Percentiles rank a stretch among this genome's conserved stretches.
Conservation (phyloP, 1,140 invertebrate species). For the Potamilus streckersoni region DNA sequence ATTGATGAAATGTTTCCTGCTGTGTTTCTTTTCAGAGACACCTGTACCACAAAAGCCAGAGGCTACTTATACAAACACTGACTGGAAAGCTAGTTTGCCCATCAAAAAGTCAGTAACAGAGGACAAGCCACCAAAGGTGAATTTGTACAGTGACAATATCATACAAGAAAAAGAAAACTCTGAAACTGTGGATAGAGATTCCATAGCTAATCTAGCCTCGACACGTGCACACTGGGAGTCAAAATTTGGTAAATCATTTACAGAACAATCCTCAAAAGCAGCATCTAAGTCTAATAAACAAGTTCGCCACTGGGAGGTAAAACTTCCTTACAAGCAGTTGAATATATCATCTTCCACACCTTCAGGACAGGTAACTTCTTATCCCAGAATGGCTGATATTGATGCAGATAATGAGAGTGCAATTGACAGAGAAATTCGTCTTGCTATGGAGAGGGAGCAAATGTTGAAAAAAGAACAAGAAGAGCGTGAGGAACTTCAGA, state of each 20-base stretch:
- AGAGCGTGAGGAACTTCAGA: slow-evolving; percentile 36
- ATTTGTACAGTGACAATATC: slow-evolving; percentile 59
- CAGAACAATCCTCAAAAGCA: slow-evolving; percentile 6
- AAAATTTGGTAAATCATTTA: slow-evolving; percentile 30
- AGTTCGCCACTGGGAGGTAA: slow-evolving; percentile 57
- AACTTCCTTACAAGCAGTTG: slow-evolving; percentile 32
- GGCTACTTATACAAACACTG: not conserved
- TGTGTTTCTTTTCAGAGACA: not conserved
- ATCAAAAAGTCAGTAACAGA: slow-evolving; percentile 11
- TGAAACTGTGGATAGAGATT: slow-evolving; percentile 55
- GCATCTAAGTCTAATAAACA: not conserved
- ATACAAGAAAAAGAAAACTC: slow-evolving; percentile 55
- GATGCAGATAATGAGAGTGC: slow-evolving; percentile 69
- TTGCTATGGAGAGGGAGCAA: slow-evolving; percentile 70
- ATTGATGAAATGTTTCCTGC: not conserved
- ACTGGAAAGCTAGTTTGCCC: too few species aligned
- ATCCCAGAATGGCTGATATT: slow-evolving; percentile 31
- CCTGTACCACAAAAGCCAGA: slow-evolving; percentile 13
- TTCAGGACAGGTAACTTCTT: slow-evolving; percentile 8
- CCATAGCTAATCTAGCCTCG: slow-evolving; percentile 53
- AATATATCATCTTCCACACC: slow-evolving; percentile 12
- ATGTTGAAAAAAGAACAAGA: slow-evolving; percentile 54
- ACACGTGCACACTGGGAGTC: slow-evolving; percentile 59
- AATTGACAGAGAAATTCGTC: slow-evolving; percentile 73
- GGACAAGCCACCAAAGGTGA: slow-evolving; percentile 47